Conservation (phyloP, 2,797 vertebrate species). For the Distichodus sexfasciatus region DNA sequence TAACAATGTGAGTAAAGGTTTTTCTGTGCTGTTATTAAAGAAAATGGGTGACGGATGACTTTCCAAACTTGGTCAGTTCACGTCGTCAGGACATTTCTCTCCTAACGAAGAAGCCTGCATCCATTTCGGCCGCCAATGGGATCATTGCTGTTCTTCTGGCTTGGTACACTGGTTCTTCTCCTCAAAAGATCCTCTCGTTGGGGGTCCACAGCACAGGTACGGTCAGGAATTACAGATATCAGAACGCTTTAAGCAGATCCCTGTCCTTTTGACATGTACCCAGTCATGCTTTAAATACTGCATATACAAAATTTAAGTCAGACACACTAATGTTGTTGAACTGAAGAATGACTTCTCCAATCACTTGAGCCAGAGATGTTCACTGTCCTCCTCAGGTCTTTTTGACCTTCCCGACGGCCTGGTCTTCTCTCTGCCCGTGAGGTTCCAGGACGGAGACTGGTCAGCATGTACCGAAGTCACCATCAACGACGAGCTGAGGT, state of each 20-base stretch:
- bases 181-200: conserved; percentile 77
- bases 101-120: conserved; percentile 48
- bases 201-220: conserved; percentile 82
- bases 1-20: too few species aligned
- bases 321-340: too few species aligned
- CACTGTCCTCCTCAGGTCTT: conserved; percentile 67
- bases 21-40: conserved; percentile 63
- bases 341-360: too few species aligned
- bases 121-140: conserved; percentile 73
- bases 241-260: not conserved
- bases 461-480: conserved; percentile 63
- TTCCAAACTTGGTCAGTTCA: conserved; percentile 60
- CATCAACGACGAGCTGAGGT: conserved; percentile 61
- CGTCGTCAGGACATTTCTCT: conserved; percentile 52
- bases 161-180: conserved; percentile 75
- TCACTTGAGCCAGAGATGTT: not conserved
- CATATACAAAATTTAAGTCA: too few species aligned
- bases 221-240: not conserved
- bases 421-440: conserved; percentile 86
- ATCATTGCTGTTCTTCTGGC: conserved; percentile 75
- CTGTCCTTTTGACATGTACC: too few species aligned
- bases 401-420: conserved; percentile 76
- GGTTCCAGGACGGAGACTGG: conserved; percentile 78
- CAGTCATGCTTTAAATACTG: too few species aligned
- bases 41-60: conserved; percentile 77